Conservation (phyloP, 2,113 vertebrate genomes). For the Pyrgilauda ruficollis region DNA sequence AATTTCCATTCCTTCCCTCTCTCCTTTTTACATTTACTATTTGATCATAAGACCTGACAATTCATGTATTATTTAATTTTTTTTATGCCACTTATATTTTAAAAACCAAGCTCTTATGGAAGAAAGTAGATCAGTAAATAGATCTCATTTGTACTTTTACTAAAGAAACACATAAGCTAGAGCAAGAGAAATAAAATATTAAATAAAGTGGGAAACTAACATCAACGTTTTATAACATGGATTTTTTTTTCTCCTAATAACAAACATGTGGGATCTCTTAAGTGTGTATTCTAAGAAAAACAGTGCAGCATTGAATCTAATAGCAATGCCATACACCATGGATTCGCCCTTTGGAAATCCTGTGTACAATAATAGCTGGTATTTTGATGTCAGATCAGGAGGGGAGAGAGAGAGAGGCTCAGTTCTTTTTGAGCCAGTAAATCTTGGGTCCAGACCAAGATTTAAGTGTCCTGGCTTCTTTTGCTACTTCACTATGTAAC, state of each 20-base stretch:
- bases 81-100: neutral
- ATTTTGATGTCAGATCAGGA: neutral
- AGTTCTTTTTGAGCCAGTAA: neutral
- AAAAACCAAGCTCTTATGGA: neutral
- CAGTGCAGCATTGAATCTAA: neutral
- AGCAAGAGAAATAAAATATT: neutral
- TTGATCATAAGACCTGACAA: neutral
- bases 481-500: neutral
- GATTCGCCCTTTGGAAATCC: neutral
- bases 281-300: neutral
- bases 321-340: neutral
- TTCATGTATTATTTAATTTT: neutral
- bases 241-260: neutral
- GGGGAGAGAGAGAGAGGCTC: neutral
- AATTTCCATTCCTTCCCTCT: neutral
- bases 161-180: neutral
- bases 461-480: neutral
- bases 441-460: neutral
- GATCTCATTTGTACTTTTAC: neutral
- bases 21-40: neutral
- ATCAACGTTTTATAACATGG: neutral
- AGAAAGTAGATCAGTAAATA: neutral
- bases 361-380: neutral
- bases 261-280: neutral
- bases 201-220: neutral